A percentile compares a stretch with the other conserved stretches of the same genome.
Conservation (phyloP, 2,888 invertebrate genomes). For the Doris montereyensis region DNA sequence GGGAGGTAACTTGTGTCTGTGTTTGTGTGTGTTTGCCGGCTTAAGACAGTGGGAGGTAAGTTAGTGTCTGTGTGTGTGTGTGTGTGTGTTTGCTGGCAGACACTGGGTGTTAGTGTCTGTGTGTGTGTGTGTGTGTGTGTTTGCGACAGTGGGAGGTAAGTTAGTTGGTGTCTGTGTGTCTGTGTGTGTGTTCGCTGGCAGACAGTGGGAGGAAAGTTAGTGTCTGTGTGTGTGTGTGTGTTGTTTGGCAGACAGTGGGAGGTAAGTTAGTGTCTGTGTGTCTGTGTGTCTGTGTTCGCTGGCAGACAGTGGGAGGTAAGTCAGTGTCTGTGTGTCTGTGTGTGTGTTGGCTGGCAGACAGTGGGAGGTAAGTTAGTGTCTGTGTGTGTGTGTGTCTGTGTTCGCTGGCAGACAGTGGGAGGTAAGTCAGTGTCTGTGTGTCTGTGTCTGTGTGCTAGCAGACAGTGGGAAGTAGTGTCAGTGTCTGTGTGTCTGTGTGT, state of each 20-base stretch:
- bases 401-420: too few species aligned
- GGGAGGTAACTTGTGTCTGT: constrained; percentile 6
- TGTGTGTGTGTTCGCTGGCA: background rate
- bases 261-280: background rate
- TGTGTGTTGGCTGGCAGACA: background rate
- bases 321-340: background rate
- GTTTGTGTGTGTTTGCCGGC: background rate
- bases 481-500: background rate
- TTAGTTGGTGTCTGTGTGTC: constrained; percentile 23
- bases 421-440: background rate
- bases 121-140: constrained; percentile 25
- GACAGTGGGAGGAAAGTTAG: too few species aligned
- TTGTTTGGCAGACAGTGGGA: too few species aligned
- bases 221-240: background rate
- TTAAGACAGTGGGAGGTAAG: too few species aligned
- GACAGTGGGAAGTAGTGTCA: background rate
- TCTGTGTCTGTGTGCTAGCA: background rate
- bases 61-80: constrained; percentile 7
- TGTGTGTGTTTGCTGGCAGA: background rate
- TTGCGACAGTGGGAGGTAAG: background rate
- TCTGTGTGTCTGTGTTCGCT: constrained; percentile 10
- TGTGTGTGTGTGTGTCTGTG: background rate
- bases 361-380: background rate
- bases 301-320: background rate
- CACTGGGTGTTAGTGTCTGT: background rate